phyloP scores from a whole-genome alignment of 1,140 invertebrate genomes.

The Zaprionus camerounensis region DNA sequence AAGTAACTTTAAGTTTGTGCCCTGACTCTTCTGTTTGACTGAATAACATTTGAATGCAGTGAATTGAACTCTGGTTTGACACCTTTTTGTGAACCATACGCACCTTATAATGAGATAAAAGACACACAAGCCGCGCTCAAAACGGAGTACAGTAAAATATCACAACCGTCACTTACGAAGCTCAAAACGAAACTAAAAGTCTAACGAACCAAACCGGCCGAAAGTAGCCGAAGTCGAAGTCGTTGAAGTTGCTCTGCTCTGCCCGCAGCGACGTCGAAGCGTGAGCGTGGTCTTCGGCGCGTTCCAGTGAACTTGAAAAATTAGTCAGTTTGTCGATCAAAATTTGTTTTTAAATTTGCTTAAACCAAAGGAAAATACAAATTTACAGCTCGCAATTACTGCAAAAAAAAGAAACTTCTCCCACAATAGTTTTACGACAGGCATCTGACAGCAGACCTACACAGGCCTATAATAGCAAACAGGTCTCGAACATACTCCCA shows the following conservation, averaged over 20 bases:
- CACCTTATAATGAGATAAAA: slow-evolving; percentile 7
- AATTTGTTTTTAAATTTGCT: neutral
- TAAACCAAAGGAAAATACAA: slow-evolving; percentile 1
- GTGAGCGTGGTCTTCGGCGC: slow-evolving; percentile 27
- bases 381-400: slow-evolving; percentile 22
- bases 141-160: neutral
- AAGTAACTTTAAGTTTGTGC: slow-evolving; percentile 51
- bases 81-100: slow-evolving; percentile 42
- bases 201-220: slow-evolving; percentile 18
- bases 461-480: slow-evolving; percentile 23
- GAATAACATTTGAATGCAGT: slow-evolving; percentile 9
- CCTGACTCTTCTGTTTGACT: slow-evolving; percentile 69
- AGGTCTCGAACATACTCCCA: slow-evolving; percentile 9
- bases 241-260: neutral
- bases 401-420: slow-evolving; percentile 16
- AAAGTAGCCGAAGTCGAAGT: neutral
- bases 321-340: slow-evolving; percentile 56
- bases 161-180: slow-evolving; percentile 59
- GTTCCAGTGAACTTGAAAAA: slow-evolving; percentile 73
- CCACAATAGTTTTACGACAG: slow-evolving; percentile 54
- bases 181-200: slow-evolving; percentile 82
- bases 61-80: slow-evolving; percentile 31
- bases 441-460: slow-evolving; percentile 71
- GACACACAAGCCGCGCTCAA: neutral
- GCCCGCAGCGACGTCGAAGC: neutral